Evolutionary conservation across 2,797 vertebrate species (phyloP).

Genomic region (Cebuella pygmaea): DNA sequence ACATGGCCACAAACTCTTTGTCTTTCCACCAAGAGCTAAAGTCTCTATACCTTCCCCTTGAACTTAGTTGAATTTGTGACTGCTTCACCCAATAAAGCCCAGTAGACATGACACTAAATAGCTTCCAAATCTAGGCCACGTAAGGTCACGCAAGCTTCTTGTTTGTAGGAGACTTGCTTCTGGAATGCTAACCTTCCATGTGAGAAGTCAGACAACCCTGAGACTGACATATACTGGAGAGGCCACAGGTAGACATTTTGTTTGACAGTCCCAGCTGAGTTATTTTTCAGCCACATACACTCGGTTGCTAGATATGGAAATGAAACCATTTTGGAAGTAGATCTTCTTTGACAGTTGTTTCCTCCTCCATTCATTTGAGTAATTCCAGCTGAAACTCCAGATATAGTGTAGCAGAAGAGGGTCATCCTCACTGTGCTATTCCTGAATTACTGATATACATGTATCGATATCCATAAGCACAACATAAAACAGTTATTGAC

Average conservation of each 20-base stretch:
- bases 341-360: not conserved
- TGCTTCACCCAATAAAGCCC: not conserved
- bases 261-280: not conserved
- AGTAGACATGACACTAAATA: not conserved
- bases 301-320: not conserved
- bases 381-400: not conserved
- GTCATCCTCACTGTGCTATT: not conserved
- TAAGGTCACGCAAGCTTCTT: not conserved
- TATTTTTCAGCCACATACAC: not conserved
- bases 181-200: not conserved
- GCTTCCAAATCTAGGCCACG: not conserved
- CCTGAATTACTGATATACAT: not conserved
- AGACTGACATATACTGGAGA: not conserved
- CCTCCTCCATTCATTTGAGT: not conserved
- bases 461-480: not conserved
- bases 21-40: not conserved
- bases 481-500: not conserved
- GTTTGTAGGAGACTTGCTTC: not conserved
- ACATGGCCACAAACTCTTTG: not conserved
- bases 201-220: not conserved
- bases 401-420: accelerated
- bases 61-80: not conserved
- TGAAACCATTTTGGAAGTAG: not conserved
- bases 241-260: not conserved
- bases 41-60: not conserved